phyloP scores from a whole-genome alignment of 2,113 vertebrate genomes.

The Pipra filicauda region DNA sequence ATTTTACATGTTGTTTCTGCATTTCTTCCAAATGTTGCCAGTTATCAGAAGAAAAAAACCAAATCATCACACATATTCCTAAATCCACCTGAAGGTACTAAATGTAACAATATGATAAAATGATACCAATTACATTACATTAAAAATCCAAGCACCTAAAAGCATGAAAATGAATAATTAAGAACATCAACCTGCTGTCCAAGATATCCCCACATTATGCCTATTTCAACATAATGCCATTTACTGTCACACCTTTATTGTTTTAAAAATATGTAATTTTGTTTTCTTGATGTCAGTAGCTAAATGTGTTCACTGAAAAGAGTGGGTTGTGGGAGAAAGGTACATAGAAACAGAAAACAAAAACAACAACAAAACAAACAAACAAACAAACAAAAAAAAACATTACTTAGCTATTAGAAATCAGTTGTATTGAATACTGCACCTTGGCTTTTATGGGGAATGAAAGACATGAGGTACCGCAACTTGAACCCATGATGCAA shows the following conservation, averaged over 20 bases:
- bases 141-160: conserved; percentile 59
- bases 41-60: not conserved
- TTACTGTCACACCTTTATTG: conserved; percentile 30
- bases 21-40: not conserved
- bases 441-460: not conserved
- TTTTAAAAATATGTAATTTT: conserved; percentile 4
- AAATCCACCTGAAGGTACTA: not conserved
- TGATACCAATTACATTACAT: conserved; percentile 4
- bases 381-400: not conserved
- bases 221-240: not conserved
- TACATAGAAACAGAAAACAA: not conserved
- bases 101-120: conserved; percentile 17
- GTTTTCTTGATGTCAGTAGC: not conserved
- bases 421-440: not conserved
- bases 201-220: not conserved
- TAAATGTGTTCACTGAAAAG: not conserved
- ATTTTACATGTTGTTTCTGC: not conserved
- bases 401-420: not conserved
- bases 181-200: not conserved
- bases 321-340: not conserved
- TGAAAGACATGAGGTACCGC: not conserved
- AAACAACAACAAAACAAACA: too few relatives aligned
- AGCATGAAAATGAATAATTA: conserved; percentile 58
- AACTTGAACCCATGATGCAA: not conserved
- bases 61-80: not conserved